Evolutionary conservation across 2,113 vertebrate genomes (phyloP), one percentile per base, ranked within the genome.

Genomic region (Furnarius figulus): DNA sequence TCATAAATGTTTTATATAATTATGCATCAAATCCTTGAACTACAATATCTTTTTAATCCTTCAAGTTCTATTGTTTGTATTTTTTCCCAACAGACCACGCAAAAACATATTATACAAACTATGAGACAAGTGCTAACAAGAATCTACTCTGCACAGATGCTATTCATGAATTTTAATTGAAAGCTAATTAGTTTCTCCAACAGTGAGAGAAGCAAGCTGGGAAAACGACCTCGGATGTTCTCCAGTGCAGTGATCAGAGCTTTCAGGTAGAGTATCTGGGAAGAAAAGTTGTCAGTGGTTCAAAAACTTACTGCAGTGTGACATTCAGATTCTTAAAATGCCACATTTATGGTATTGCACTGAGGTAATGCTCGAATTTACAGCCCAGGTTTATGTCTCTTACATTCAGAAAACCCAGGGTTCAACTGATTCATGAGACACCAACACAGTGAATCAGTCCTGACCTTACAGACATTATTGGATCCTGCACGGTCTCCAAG

Each of bases 111-210:
- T 91, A 91, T 5, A 85, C 59, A 66, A 83, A 77, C 73, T n/a
- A 40, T 37, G 17, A 85, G 75, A 83, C 95, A 83, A 90, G 78
- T 88, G 56, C 74, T 56, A 91, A 79, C 74, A 91, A 79, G 87
- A 73, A 72, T 27, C 49, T 89, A 50, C 74, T 93, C 42, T 49
- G 40, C 46, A 83, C 58, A 82, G 71, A 85, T 82, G 79, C 62
- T 76, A 66, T 46, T 79, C n/a, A 58, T n/a, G 35, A 86, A 87
- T 59, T 87, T 65, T 90, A 77, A 91, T 12, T 87, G 77, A 94
- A 81, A 25, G 40, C 44, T 84, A 89, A 96, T 80, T 90, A 62
- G 68, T 85, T 87, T 78, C 53, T 85, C 67, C 37, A 84, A 72
- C 31, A 89, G 63, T 4, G 6, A 86, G 75, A 67, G 40, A 90